Base-by-base conservation (phyloP, 35 echinoderm and acorn worm genomes). In the Holothuria glaberrima region DNA sequence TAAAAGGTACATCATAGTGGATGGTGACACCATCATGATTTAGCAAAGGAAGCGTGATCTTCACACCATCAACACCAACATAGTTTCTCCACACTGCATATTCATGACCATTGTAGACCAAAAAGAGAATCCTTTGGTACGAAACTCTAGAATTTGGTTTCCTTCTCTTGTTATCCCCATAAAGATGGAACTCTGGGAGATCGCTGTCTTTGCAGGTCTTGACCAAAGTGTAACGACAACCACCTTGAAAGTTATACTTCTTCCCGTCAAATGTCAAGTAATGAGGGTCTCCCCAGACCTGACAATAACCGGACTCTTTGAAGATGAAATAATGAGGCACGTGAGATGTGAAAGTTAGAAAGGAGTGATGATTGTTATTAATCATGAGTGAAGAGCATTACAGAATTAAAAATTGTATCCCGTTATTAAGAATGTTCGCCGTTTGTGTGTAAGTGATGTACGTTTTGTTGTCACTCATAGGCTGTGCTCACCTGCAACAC, bases 241-340 rank as follows among this genome's bases (percentile, higher is more conserved):
- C 50, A 18, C 90, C 90, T 25, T 91, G 79, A 81, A 86, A 86
- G 57, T 85, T 54, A 12, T 74, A 91, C 78, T 75, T 86, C 24
- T 75, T 71, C 13, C 68, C 50, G 24, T 91, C 90, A 66, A 86
- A 91, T 14, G 90, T 91, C 19, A 73, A 29, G 80, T 91, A 91
- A 38, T 91, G 90, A 59, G 90, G 90, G 31, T 91, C 90, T 19
- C 90, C 90, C 90, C 90, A 91, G 30, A 91, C 58, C 17, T 67
- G 60, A n/a, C 85, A 87, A 9, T 46, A 31, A 69, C 85, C 66
- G 0, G 61, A 71, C 6, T 67, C 85, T 87, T 22, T 36, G 33
- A 33, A 46, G 16, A 1, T 1, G 12, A 54, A 54, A 54, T 54
- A 1, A 54, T 12, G 50, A 54, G 50, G 13, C 3, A 54, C 0